Conservation (phyloP, 2,888 invertebrate species). For the Microchrysa polita region DNA sequence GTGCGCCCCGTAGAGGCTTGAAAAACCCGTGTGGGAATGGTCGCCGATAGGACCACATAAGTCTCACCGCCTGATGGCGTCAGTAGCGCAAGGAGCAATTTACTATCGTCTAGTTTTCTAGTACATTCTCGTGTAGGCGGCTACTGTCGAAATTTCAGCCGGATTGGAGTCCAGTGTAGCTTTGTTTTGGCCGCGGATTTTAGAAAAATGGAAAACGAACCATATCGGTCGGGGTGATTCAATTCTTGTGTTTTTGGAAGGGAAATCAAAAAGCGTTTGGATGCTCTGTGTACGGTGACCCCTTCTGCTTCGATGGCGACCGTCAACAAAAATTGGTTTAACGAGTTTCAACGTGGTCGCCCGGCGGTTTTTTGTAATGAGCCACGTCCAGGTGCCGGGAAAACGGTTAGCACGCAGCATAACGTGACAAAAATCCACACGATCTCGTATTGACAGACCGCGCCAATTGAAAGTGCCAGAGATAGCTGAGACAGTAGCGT, state of each 20-base stretch:
- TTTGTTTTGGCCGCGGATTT: slow-evolving; percentile 50
- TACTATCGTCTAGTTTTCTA: background rate
- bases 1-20: no score
- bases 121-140: background rate
- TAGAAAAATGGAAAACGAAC: slow-evolving; percentile 46
- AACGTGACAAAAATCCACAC: background rate
- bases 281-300: background rate
- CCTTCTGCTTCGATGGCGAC: background rate
- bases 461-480: no score
- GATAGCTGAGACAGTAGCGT: no score
- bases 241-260: slow-evolving; percentile 23
- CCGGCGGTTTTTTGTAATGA: no score
- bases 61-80: background rate
- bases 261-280: background rate
- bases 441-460: no score
- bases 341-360: background rate
- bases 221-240: slow-evolving; percentile 47
- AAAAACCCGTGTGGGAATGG: no score
- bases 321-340: background rate
- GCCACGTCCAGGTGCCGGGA: background rate
- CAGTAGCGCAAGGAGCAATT: background rate
- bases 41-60: no score
- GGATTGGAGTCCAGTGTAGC: slow-evolving; percentile 31
- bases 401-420: background rate
- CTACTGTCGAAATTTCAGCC: no score